Conservation (phyloP, 2,797 vertebrate species). For the Dallia pectoralis region DNA sequence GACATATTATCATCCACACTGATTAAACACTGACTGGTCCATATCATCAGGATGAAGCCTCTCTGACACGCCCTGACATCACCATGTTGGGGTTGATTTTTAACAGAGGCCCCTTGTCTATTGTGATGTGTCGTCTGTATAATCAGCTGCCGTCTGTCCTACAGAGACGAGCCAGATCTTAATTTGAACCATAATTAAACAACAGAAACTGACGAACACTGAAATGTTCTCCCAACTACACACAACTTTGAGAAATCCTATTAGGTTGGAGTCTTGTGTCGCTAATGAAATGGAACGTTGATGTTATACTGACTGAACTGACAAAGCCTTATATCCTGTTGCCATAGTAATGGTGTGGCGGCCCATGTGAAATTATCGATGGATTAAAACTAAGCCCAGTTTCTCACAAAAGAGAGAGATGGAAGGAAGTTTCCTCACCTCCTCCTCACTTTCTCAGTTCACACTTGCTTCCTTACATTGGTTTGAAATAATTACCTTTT, state of each 20-base stretch:
- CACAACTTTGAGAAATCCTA: background rate
- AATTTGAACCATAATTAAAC: background rate
- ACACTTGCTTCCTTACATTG: background rate
- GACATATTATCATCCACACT: background rate
- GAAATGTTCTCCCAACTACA: background rate
- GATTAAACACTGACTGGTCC: background rate
- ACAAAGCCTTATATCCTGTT: background rate
- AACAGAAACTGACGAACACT: background rate
- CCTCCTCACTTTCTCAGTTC: background rate
- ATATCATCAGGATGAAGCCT: background rate
- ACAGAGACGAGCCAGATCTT: background rate
- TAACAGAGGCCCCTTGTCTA: background rate
- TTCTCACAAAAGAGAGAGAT: background rate
- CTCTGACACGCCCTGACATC: slow-evolving; percentile 1
- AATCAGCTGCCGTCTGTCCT: background rate
- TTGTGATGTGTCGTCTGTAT: background rate
- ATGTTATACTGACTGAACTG: background rate
- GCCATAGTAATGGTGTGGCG: background rate
- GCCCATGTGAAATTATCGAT: too few species aligned
- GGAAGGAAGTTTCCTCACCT: background rate
- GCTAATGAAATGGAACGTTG: background rate
- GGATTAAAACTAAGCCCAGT: too few species aligned
- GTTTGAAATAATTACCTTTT: background rate
- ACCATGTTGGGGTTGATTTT: background rate
- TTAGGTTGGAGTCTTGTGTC: background rate